Conservation (phyloP, 1,140 invertebrate species). For the Probaryconus sp. region DNA sequence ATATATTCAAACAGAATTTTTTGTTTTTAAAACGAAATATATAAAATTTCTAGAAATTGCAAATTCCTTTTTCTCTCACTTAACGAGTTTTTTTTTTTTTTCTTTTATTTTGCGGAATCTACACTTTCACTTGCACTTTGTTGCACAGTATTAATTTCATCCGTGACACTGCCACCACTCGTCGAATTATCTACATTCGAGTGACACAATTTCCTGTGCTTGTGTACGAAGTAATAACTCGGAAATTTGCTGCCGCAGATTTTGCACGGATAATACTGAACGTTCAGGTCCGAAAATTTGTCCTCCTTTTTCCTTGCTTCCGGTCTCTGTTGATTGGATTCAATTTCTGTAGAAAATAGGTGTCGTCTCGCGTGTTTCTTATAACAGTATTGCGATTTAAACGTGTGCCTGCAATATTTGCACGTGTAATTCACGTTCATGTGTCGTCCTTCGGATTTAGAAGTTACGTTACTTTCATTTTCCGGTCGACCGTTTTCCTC, state of each 20-base stretch:
- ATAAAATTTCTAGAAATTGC: too few species aligned
- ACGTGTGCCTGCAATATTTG: conserved; percentile 87
- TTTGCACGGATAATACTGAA: conserved; percentile 95
- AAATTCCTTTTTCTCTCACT: conserved; percentile 26
- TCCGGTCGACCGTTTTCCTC: conserved; percentile 64
- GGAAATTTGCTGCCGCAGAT: conserved; percentile 94
- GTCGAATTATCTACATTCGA: conserved; percentile 74
- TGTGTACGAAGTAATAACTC: conserved; percentile 95
- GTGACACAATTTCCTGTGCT: conserved; percentile 91
- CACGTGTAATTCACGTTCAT: conserved; percentile 80
- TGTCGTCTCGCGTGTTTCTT: conserved; percentile 88
- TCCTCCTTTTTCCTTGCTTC: conserved; percentile 77
- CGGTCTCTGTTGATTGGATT: conserved; percentile 32
- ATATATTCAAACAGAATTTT: too few species aligned
- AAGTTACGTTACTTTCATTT: conserved; percentile 7
- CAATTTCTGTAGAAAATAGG: conserved; percentile 76
- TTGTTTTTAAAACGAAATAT: too few species aligned
- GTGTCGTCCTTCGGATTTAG: conserved; percentile 16
- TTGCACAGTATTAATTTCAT: conserved; percentile 68
- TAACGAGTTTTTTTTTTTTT: too few species aligned
- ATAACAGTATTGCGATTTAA: conserved; percentile 90
- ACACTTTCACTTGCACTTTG: conserved; percentile 42
- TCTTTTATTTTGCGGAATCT: too few species aligned
- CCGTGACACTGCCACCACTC: conserved; percentile 70
- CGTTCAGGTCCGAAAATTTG: conserved; percentile 85